Evolutionary conservation across 92 coral and sea anemone genomes (phyloP), one percentile per base, ranked within the genome.

Genomic region (Epizoanthus scotinus): DNA sequence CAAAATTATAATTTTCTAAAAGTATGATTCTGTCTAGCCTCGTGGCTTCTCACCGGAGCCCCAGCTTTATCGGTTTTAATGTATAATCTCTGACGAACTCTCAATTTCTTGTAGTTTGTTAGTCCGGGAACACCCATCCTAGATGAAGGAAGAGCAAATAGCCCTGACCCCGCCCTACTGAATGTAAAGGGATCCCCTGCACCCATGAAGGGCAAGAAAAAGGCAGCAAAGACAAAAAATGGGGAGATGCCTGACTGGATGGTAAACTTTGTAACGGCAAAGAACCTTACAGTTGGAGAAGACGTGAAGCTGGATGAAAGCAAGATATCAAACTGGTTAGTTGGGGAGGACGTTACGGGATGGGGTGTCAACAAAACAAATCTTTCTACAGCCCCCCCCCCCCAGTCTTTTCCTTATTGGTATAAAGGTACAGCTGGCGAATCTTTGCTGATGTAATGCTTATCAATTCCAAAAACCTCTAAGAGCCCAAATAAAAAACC

Each of bases 171-270:
- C 53, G 52, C 75, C 20, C 67, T 75, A 13, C 81, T 75, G 15
- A 75, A 75, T 36, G 81, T 75, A 53, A 38, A 59, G 27, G 59
- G 36, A 22, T 21, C 68, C 56, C 27, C 81, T 21, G 19, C 68
- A 21, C 40, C 56, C 17, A 8, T 27, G 6, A 75, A 60, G 54
- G n/a, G 57, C 13, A 71, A 60, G 84, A 87, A 82, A 70, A 78
- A 69, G 6, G 66, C 70, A 15, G 65, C 79, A 38, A 91, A 86
- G 53, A 81, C 63, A 2, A 85, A 75, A 53, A 79, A 65, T 8
- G 94, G 97, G 3, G 97, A 90, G 71, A 92, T 92, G 97, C 97
- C 97, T 7, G 94, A 92, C 29, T 92, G 97, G 97, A 90, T 92
- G 97, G 66, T 87, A 2, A 90, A 92, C 63, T 92, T 92, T 79